Evolutionary conservation across 2,888 invertebrate species (phyloP).

Genomic region (Xiphydria camelus): DNA sequence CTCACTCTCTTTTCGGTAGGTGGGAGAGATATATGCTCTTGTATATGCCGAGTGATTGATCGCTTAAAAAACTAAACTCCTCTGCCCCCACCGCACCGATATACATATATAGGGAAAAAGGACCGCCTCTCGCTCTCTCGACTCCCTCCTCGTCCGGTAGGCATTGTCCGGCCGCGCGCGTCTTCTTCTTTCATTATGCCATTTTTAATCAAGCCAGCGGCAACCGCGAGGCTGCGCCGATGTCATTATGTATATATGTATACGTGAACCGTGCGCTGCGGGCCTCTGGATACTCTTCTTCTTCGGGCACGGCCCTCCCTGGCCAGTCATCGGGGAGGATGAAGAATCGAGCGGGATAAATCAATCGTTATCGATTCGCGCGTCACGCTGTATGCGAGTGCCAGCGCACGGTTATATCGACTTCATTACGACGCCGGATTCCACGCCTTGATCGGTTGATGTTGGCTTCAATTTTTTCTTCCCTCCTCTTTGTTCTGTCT

Average conservation of each 20-base stretch:
- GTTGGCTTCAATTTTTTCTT: conserved; percentile 6
- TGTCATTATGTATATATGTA: conserved; percentile 44
- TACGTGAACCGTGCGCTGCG: conserved; percentile 16
- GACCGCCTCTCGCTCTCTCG: conserved; percentile 28
- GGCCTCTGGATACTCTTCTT: conserved; percentile 7
- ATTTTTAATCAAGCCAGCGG: conserved; percentile 49
- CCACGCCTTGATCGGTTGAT: conserved; percentile 11
- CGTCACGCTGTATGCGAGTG: conserved; percentile 28
- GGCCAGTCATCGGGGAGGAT: conserved; percentile 30
- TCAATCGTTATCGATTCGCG: conserved; percentile 50
- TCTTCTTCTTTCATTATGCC: conserved; percentile 52
- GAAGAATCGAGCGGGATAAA: conserved; percentile 48
- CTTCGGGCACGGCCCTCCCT: conserved; percentile 2
- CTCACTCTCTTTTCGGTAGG: conserved; percentile 34
- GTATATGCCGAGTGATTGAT: conserved; percentile 51
- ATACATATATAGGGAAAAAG: no score
- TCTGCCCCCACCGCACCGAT: no score
- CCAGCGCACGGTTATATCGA: conserved; percentile 24
- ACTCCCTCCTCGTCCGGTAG: conserved; percentile 42
- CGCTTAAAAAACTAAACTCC: conserved; percentile 48
- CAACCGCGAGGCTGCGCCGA: conserved; percentile 30
- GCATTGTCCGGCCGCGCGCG: no score
- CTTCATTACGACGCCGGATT: conserved; percentile 25
- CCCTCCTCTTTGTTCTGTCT: background rate
- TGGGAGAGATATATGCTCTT: conserved; percentile 44